These are phyloP conservation scores for Rhogogaster chlorosoma DNA, from an alignment of 2,888 invertebrate species.

Conservation along the genomic window DNA sequence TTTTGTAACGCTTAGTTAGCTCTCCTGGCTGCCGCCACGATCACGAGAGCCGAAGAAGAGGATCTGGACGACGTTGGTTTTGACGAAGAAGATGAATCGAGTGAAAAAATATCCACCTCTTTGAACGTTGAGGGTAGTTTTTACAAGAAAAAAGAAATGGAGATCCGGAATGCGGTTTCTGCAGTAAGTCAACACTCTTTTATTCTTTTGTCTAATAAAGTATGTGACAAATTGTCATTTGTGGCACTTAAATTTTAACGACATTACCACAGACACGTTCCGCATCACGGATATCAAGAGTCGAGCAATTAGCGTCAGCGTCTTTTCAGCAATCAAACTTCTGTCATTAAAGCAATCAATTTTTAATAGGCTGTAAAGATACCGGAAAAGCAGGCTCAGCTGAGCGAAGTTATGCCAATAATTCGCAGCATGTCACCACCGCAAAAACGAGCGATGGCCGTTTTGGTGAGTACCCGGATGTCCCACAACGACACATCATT, in stretches of 20 bases:
- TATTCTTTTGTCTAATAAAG: neutral
- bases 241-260: constrained; percentile 4
- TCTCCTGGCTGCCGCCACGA: constrained; percentile 38
- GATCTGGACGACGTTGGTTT: constrained; percentile 59
- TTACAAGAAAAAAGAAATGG: constrained; percentile 63
- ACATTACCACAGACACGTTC: neutral
- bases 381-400: constrained; percentile 81
- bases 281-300: neutral
- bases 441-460: constrained; percentile 83
- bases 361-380: constrained; percentile 79
- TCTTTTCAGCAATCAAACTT: neutral
- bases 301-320: neutral
- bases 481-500: constrained; percentile 59
- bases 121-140: constrained; percentile 64
- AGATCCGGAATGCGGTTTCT: constrained; percentile 58
- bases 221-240: neutral
- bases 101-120: constrained; percentile 64
- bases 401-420: constrained; percentile 84
- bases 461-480: constrained; percentile 80
- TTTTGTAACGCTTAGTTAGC: constrained; percentile 33
- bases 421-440: constrained; percentile 82
- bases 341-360: neutral
- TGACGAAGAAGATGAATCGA: constrained; percentile 58
- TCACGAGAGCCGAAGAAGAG: constrained; percentile 36
- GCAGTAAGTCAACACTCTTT: constrained; percentile 58